A percentile compares a stretch with the other conserved stretches of the same genome.
Evolutionary conservation across 2,797 vertebrate species (phyloP).

Genomic region (Aplochiton taeniatus): DNA sequence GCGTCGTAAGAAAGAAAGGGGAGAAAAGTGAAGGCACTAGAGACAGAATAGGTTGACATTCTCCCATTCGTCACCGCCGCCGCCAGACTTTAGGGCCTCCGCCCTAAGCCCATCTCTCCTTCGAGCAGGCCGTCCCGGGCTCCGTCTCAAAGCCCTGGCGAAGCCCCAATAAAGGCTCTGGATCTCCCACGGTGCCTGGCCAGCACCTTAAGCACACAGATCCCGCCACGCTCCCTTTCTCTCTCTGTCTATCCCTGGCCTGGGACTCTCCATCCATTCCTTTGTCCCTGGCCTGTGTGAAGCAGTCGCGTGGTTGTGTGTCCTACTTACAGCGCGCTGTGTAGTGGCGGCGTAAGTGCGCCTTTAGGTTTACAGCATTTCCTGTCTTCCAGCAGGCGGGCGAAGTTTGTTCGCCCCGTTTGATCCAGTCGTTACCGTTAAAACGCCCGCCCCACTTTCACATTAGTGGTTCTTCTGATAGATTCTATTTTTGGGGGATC

Average conservation of each 20-base stretch:
- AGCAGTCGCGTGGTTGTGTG: background rate
- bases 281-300: background rate
- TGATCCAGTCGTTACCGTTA: too few species aligned
- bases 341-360: too few species aligned
- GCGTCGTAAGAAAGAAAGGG: too few species aligned
- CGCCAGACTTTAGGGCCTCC: too few species aligned
- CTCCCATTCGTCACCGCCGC: too few species aligned
- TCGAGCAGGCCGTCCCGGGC: background rate
- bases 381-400: too few species aligned
- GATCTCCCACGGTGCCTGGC: slow-evolving; percentile 1
- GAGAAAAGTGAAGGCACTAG: background rate
- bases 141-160: background rate
- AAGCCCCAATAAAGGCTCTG: slow-evolving; percentile 4
- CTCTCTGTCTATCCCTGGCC: background rate
- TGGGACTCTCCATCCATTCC: background rate
- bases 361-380: too few species aligned
- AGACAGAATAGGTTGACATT: background rate
- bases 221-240: background rate
- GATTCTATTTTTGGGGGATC: too few species aligned
- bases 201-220: slow-evolving; percentile 2
- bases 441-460: too few species aligned
- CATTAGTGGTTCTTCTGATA: too few species aligned
- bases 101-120: background rate
- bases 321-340: too few species aligned
- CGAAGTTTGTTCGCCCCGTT: too few species aligned